Evolutionary conservation across 2,888 invertebrate genomes (phyloP).

Genomic region (Chesias legatella): DNA sequence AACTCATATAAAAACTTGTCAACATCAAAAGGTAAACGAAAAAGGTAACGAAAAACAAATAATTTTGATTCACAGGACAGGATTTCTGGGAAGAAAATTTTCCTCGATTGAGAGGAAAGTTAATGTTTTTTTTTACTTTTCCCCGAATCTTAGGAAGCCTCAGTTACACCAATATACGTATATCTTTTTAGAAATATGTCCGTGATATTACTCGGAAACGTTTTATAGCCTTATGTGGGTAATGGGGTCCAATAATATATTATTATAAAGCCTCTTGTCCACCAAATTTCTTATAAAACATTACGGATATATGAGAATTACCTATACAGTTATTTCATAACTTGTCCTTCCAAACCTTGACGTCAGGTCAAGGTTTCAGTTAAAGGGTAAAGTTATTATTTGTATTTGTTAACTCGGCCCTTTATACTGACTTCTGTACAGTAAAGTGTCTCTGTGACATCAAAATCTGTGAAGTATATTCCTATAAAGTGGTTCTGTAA

Average conservation of each 20-base stretch:
- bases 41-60: neutral
- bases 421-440: no score
- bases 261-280: constrained; percentile 18
- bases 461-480: no score
- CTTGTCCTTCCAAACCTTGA: no score
- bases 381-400: no score
- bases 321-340: no score
- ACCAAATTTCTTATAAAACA: neutral
- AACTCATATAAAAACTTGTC: neutral
- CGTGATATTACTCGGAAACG: constrained; percentile 62
- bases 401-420: no score
- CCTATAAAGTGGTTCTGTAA: no score
- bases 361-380: no score
- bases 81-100: neutral
- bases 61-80: neutral
- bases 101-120: constrained; percentile 1
- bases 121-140: constrained; percentile 7
- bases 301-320: no score
- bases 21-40: neutral
- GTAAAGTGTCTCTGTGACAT: no score
- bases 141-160: constrained; percentile 2
- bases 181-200: constrained; percentile 46
- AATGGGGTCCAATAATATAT: constrained; percentile 58
- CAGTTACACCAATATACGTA: constrained; percentile 34
- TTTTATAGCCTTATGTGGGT: constrained; percentile 63